Conservation (phyloP, 2,113 vertebrate genomes). For the Castor canadensis region DNA sequence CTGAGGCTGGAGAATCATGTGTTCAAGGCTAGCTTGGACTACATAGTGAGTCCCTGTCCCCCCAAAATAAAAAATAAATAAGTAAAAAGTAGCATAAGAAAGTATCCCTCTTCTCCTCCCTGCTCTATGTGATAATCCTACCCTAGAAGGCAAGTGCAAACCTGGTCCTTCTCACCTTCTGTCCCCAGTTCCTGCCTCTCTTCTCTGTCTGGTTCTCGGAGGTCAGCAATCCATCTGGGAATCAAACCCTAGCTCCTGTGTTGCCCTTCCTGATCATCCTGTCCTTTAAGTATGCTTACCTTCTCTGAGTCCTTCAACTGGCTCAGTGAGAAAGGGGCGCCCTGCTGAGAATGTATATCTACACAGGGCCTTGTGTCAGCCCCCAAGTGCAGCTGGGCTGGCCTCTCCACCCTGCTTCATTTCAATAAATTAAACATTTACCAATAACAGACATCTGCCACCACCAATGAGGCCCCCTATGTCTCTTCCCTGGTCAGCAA, state of each 20-base stretch:
- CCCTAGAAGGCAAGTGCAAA: background rate
- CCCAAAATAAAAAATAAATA: background rate
- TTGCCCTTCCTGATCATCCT: background rate
- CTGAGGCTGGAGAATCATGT: background rate
- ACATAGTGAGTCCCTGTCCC: background rate
- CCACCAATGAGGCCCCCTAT: slow-evolving; percentile 73
- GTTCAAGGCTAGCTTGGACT: background rate
- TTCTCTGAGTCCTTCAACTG: background rate
- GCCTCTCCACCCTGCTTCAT: slow-evolving; percentile 18
- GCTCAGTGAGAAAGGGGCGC: background rate
- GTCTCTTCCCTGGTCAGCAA: slow-evolving; percentile 75
- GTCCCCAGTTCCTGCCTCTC: background rate
- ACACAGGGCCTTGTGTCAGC: background rate
- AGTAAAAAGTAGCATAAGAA: background rate
- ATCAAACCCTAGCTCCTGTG: background rate
- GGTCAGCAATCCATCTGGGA: background rate
- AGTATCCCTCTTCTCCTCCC: background rate
- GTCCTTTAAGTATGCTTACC: background rate
- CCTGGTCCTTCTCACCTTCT: background rate
- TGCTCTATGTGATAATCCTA: background rate
- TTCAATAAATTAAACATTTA: slow-evolving; percentile 76
- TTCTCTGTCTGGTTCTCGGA: background rate
- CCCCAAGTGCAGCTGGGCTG: background rate
- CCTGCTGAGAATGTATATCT: background rate
- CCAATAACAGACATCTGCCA: slow-evolving; percentile 78